These are phyloP conservation scores for Pheosia tremula DNA, from an alignment of 2,888 invertebrate species.

Conservation along the genomic window DNA sequence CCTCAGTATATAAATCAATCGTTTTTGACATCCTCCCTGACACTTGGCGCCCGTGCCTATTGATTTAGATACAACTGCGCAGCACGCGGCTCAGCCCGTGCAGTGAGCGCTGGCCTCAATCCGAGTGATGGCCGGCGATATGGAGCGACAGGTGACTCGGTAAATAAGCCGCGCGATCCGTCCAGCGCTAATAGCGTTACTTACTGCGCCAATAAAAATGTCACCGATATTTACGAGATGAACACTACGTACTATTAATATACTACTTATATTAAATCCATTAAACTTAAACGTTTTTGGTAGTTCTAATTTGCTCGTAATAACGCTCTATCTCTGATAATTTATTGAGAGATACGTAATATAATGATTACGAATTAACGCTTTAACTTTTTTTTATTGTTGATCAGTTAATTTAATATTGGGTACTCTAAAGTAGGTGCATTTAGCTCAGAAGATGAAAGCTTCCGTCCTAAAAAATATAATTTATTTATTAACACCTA, in stretches of 20 bases:
- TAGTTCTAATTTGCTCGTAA: not conserved
- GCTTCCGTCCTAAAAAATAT: too few species aligned
- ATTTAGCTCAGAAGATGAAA: too few species aligned
- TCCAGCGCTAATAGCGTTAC: not conserved
- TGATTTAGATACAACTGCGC: too few species aligned
- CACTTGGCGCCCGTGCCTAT: not conserved
- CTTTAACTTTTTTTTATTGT: not conserved
- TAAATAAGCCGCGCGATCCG: not conserved
- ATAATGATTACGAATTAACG: not conserved
- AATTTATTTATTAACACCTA: too few species aligned
- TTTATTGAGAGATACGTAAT: not conserved
- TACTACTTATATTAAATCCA: not conserved
- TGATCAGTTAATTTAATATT: not conserved
- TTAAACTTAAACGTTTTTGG: not conserved
- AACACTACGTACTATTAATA: too few species aligned
- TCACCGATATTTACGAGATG: conserved; percentile 1
- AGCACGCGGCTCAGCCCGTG: too few species aligned
- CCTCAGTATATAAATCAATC: too few species aligned
- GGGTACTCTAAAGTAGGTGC: too few species aligned
- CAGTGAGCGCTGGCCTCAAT: not conserved
- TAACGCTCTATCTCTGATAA: not conserved
- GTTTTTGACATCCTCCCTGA: not conserved
- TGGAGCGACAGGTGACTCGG: conserved; percentile 17
- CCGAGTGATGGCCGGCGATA: not conserved
- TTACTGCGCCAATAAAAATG: not conserved